Conservation (phyloP, 2,888 invertebrate species). For the Ichneumon xanthorius region DNA sequence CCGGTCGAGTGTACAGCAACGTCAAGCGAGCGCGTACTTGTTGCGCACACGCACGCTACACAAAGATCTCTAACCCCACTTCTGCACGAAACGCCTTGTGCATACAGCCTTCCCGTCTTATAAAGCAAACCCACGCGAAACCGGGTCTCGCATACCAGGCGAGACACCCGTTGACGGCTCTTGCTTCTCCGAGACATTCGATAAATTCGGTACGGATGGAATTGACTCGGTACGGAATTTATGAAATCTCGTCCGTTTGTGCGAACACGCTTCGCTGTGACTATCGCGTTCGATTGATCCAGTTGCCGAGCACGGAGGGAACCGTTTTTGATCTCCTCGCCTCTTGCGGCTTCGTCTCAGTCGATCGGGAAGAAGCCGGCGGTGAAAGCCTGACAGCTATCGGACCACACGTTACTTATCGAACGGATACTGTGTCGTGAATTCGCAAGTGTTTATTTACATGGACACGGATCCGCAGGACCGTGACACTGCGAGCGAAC, state of each 20-base stretch:
- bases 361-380: neutral
- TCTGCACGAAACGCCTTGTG: slow-evolving; percentile 19
- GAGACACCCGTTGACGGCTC: slow-evolving; percentile 67
- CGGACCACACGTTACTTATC: neutral
- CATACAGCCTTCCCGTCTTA: slow-evolving; percentile 49
- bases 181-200: slow-evolving; percentile 10
- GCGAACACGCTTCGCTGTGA: neutral
- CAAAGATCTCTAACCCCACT: slow-evolving; percentile 34
- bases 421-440: neutral
- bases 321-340: neutral
- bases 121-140: slow-evolving; percentile 75
- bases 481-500: neutral
- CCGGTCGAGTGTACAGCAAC: slow-evolving; percentile 20
- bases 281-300: neutral
- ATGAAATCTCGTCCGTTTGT: slow-evolving; percentile 17
- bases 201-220: slow-evolving; percentile 18
- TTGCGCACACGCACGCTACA: slow-evolving; percentile 30
- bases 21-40: slow-evolving; percentile 33
- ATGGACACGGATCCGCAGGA: neutral
- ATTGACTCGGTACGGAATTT: slow-evolving; percentile 33
- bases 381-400: neutral
- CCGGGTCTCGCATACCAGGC: slow-evolving; percentile 75
- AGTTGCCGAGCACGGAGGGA: slow-evolving; percentile 22
- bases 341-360: neutral
- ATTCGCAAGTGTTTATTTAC: slow-evolving; percentile 1